Percentiles rank a stretch among this genome's conserved stretches.
Evolutionary conservation across 2,113 vertebrate species (phyloP).

Genomic region (Triplophysa tibetana): DNA sequence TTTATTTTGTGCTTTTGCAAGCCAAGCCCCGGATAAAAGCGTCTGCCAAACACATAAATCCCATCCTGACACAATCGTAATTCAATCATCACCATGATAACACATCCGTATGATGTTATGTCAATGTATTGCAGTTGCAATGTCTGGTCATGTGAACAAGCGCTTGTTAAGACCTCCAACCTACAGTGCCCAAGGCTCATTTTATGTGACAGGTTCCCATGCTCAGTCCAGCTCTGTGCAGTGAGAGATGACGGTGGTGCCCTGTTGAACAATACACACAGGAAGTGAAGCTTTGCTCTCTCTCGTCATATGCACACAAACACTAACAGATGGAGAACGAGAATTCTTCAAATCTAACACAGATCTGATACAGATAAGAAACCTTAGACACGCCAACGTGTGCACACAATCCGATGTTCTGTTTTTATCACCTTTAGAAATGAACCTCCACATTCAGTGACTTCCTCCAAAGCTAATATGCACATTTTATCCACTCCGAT

Average conservation of each 20-base stretch:
- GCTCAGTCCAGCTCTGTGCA: neutral
- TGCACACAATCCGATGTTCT: neutral
- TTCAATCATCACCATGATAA: neutral
- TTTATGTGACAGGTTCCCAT: slow-evolving; percentile 39
- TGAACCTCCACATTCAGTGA: neutral
- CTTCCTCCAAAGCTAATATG: neutral
- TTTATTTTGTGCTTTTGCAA: no score
- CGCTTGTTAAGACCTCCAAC: neutral
- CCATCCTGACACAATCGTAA: neutral
- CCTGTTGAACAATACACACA: slow-evolving; percentile 36
- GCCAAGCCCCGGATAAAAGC: no score
- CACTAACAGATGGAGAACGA: slow-evolving; percentile 4
- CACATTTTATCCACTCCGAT: slow-evolving; percentile 11
- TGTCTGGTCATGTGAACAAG: neutral
- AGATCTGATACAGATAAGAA: slow-evolving; percentile 3
- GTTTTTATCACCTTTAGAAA: neutral
- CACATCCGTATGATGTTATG: neutral
- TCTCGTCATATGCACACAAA: slow-evolving; percentile 25
- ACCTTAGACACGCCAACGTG: neutral
- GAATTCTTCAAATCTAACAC: slow-evolving; percentile 22
- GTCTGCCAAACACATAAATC: no score
- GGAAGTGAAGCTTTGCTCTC: slow-evolving; percentile 23
- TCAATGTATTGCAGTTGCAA: neutral
- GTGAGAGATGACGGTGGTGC: slow-evolving; percentile 14
- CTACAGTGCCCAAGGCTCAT: slow-evolving; percentile 13